Evolutionary conservation across 2,888 invertebrate genomes (phyloP).

Genomic region (Synanthedon tipuliformis): DNA sequence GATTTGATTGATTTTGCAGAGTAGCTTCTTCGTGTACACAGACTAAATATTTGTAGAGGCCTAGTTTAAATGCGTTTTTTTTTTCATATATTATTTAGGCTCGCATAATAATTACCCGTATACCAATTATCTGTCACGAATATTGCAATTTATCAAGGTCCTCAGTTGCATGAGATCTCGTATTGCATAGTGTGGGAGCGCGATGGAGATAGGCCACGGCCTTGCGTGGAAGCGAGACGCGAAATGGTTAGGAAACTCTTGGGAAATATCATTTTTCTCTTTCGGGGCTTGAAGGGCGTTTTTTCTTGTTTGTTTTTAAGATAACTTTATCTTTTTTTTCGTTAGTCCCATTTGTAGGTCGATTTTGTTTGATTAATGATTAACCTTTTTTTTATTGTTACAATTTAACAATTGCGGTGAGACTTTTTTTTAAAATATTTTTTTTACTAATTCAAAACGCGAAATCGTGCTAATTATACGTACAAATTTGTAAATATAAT

Average conservation of each 20-base stretch:
- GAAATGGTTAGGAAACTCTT: constrained; percentile 60
- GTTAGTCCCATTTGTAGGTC: constrained; percentile 46
- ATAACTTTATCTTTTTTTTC: constrained; percentile 29
- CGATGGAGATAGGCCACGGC: constrained; percentile 37
- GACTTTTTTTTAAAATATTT: no score
- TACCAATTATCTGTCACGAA: constrained; percentile 67
- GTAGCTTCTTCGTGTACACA: neutral
- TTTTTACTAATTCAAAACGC: no score
- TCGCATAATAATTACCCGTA: constrained; percentile 58
- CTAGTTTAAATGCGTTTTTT: neutral
- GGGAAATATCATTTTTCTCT: constrained; percentile 66
- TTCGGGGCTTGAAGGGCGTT: constrained; percentile 62
- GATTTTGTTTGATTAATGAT: constrained; percentile 13
- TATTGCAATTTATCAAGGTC: constrained; percentile 68
- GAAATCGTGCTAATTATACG: no score
- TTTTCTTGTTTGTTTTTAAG: constrained; percentile 47
- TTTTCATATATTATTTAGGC: constrained; percentile 25
- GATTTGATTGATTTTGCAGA: neutral
- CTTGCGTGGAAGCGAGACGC: constrained; percentile 52
- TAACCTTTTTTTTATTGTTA: constrained; percentile 11
- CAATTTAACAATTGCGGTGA: neutral
- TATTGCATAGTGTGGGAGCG: constrained; percentile 61
- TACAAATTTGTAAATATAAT: no score
- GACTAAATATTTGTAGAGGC: neutral
- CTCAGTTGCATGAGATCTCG: constrained; percentile 64